Evolutionary conservation across 2,113 vertebrate genomes (phyloP).

Genomic region (Rhinolophus sinicus): DNA sequence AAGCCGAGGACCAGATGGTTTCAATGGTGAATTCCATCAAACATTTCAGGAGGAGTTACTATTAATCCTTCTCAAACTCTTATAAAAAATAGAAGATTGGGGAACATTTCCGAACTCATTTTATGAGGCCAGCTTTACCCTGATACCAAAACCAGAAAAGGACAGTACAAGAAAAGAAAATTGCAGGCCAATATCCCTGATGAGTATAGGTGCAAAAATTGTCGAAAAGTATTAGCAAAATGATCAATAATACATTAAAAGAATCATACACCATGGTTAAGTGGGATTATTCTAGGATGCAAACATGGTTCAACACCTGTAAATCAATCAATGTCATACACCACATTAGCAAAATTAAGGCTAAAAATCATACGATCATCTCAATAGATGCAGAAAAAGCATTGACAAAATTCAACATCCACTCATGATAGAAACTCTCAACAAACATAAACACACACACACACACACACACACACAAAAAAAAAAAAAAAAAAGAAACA

Average conservation of each 20-base stretch:
- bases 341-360: neutral
- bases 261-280: neutral
- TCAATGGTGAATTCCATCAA: neutral
- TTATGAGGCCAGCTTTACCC: neutral
- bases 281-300: neutral
- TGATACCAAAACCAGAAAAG: neutral
- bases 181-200: neutral
- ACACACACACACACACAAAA: neutral
- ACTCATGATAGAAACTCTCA: neutral
- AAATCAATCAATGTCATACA: neutral
- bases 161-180: neutral
- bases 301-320: neutral
- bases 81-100: neutral
- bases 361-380: neutral
- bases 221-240: neutral
- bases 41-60: neutral
- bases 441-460: neutral
- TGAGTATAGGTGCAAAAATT: neutral
- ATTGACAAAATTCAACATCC: neutral
- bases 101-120: neutral
- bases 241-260: neutral
- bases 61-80: neutral
- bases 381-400: neutral
- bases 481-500: neutral
- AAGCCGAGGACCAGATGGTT: neutral